Percentiles rank a stretch among this genome's conserved stretches.
Conservation (phyloP, 1,140 invertebrate genomes). For the Orchesella cincta region DNA sequence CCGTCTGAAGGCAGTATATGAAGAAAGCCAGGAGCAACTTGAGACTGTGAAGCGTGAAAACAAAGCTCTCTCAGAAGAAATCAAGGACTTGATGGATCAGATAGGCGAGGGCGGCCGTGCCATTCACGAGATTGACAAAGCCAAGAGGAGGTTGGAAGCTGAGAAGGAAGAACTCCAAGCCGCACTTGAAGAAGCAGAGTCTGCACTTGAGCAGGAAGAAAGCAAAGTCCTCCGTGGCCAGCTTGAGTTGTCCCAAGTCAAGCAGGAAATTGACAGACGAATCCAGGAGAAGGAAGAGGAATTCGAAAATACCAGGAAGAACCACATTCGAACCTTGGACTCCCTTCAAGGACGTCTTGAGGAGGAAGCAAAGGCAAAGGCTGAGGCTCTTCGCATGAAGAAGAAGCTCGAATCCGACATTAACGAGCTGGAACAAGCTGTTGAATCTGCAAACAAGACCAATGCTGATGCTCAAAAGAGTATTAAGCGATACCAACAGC, state of each 20-base stretch:
- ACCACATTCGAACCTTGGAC: slow-evolving; percentile 97
- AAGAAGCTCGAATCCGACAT: slow-evolving; percentile 67
- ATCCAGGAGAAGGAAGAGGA: slow-evolving; percentile 99
- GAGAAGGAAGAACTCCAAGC: slow-evolving; percentile 99
- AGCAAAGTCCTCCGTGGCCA: slow-evolving; percentile 95
- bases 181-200: slow-evolving; percentile 96
- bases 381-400: slow-evolving; percentile 71
- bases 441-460: slow-evolving; percentile 65
- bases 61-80: slow-evolving; percentile 93
- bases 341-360: slow-evolving; percentile 98
- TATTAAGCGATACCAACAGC: slow-evolving; percentile 95
- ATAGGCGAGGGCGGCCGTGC: slow-evolving; percentile 96
- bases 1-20: slow-evolving; percentile 93
- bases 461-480: slow-evolving; percentile 98
- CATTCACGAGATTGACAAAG: slow-evolving; percentile 98
- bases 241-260: slow-evolving; percentile 93
- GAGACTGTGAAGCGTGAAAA: slow-evolving; percentile 97
- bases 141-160: slow-evolving; percentile 93
- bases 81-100: slow-evolving; percentile 96
- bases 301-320: slow-evolving; percentile 99
- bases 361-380: slow-evolving; percentile 97
- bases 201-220: slow-evolving; percentile 96
- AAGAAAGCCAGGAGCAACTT: slow-evolving; percentile 94
- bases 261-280: slow-evolving; percentile 96
- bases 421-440: slow-evolving; percentile 64